Percentiles rank a stretch among this genome's conserved stretches.
Evolutionary conservation across 2,113 vertebrate genomes (phyloP).

Genomic region (Sinocyclocheilus maitianheensis): DNA sequence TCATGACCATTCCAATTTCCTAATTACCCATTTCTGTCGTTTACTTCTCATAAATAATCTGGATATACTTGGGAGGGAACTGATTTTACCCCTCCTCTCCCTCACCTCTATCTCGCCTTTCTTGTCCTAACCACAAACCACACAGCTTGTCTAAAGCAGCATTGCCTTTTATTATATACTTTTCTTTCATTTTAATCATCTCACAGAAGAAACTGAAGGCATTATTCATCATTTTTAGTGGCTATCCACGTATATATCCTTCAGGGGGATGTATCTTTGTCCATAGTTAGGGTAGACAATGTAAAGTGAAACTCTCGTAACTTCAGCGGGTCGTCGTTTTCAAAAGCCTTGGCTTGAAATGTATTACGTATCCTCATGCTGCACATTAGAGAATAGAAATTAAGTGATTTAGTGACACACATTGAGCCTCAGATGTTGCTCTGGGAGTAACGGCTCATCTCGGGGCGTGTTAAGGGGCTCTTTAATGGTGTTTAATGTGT

Average conservation of each 20-base stretch:
- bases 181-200: conserved; percentile 12
- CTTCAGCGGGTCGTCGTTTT: conserved; percentile 57
- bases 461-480: conserved; percentile 61
- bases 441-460: conserved; percentile 51
- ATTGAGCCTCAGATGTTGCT: conserved; percentile 63
- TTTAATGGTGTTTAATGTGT: conserved; percentile 59
- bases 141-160: neutral
- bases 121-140: neutral
- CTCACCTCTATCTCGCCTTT: conserved; percentile 50
- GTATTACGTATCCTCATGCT: conserved; percentile 61
- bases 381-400: conserved; percentile 69
- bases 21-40: neutral
- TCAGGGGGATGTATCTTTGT: neutral
- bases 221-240: conserved; percentile 1
- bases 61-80: neutral
- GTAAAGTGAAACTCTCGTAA: conserved; percentile 64
- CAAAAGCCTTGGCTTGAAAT: conserved; percentile 63
- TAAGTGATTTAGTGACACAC: conserved; percentile 67
- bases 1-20: neutral
- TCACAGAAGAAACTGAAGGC: neutral
- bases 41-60: neutral
- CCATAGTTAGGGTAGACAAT: conserved; percentile 58
- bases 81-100: conserved; percentile 32
- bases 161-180: neutral
- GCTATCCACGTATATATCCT: neutral